phyloP scores from a whole-genome alignment of 92 coral and sea anemone species.

The Siderastrea radians region DNA sequence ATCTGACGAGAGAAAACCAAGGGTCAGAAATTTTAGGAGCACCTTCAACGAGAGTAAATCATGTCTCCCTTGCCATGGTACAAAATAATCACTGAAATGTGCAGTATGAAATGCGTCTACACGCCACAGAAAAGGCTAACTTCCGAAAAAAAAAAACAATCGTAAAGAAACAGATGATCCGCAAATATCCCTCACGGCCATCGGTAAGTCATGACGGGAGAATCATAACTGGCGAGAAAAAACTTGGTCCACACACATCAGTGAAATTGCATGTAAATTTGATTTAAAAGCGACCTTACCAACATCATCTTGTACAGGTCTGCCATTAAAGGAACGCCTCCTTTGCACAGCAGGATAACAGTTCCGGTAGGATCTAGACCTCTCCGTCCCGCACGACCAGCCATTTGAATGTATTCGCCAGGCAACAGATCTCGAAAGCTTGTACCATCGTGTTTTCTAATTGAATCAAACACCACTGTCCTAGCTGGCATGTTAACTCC shows the following conservation, averaged over 20 bases:
- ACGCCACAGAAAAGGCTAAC: too few relatives aligned
- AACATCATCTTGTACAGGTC: slow-evolving; percentile 96
- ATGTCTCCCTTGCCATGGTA: too few relatives aligned
- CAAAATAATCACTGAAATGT: too few relatives aligned
- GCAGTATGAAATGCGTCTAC: too few relatives aligned
- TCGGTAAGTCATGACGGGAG: too few relatives aligned
- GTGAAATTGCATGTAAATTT: background rate
- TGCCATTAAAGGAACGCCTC: slow-evolving; percentile 87
- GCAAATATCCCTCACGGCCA: too few relatives aligned
- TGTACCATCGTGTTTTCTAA: slow-evolving; percentile 91
- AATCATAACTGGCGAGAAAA: background rate
- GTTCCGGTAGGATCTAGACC: slow-evolving; percentile 96
- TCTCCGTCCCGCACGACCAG: slow-evolving; percentile 98
- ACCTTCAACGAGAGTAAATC: too few relatives aligned
- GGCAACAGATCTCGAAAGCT: slow-evolving; percentile 83
- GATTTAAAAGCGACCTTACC: slow-evolving; percentile 54
- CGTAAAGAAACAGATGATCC: too few relatives aligned
- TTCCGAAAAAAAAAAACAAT: too few relatives aligned
- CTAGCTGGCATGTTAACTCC: slow-evolving; percentile 99
- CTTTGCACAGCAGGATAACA: slow-evolving; percentile 94
- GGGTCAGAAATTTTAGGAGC: too few relatives aligned
- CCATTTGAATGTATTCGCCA: slow-evolving; percentile 98
- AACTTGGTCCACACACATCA: background rate
- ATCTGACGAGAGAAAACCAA: too few relatives aligned
- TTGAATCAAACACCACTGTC: slow-evolving; percentile 93